Evolutionary conservation across 2,113 vertebrate species (phyloP), one percentile per base, ranked within the genome.

Genomic region (Ceuthmochares aereus): DNA sequence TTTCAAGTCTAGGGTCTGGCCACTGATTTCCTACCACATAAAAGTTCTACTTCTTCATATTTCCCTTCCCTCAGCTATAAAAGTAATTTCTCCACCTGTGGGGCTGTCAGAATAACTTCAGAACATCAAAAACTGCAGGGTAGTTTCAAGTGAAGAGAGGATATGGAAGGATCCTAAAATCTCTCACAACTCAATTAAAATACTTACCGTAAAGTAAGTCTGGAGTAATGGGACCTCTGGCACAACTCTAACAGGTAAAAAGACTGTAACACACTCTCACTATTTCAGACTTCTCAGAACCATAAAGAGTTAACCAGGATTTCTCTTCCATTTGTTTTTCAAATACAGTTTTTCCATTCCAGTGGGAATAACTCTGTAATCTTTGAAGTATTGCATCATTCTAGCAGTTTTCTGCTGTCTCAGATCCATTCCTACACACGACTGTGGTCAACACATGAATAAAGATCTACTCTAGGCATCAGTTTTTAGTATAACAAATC

Each of bases 281-380:
- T 76, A 74, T 40, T 81, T 86, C 25, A 81, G n/a, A 37, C 36
- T 81, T 89, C 66, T 18, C 37, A 52, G 30, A 83, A 90, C 2
- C 51, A 59, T 26, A 17, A 68, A 86, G 40, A 67, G 73, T 87
- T 95, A 93, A 87, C 34, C 9, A 6, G 14, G 52, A 27, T 70
- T 77, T 94, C 51, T n/a, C 80, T 87, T 87, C 84, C 68, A 70
- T 67, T 89, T 64, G 73, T 78, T 93, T 94, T 86, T 62, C 63
- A 91, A 84, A 80, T 80, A 92, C 36, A 67, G 34, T 66, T 95
- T 93, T 79, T 37, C 68, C 56, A 74, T 86, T 91, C 84, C 63
- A 83, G 18, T 40, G 52, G 87, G 52, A 96, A 88, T 94, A 90
- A 84, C 49, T 69, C 76, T 49, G 77, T 69, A 89, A 94, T 90